A percentile compares a stretch with the other conserved stretches of the same genome.
Conservation (phyloP, 2,797 vertebrate genomes). For the Macropus fuliginosus region DNA sequence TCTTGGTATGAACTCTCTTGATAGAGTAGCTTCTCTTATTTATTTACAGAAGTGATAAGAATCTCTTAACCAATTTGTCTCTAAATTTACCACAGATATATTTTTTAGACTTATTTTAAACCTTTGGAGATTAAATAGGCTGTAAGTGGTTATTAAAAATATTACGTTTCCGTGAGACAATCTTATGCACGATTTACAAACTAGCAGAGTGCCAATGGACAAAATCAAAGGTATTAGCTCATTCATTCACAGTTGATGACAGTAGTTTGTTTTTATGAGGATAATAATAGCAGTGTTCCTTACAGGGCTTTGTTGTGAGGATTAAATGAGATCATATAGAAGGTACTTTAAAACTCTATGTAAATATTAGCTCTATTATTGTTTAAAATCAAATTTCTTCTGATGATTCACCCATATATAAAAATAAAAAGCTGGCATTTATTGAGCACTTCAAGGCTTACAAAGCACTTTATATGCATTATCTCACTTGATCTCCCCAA, state of each 20-base stretch:
- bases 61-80: background rate
- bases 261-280: background rate
- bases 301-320: background rate
- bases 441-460: background rate
- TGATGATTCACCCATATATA: background rate
- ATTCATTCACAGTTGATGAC: background rate
- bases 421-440: background rate
- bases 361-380: background rate
- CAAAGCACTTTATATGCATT: background rate
- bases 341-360: background rate
- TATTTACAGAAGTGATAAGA: background rate
- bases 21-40: background rate
- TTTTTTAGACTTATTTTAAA: background rate
- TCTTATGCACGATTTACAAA: slow-evolving; percentile 18
- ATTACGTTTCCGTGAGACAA: background rate
- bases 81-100: slow-evolving; percentile 11
- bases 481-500: background rate
- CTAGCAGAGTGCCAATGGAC: background rate
- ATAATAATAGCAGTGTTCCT: background rate
- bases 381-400: background rate
- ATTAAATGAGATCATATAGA: background rate
- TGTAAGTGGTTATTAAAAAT: slow-evolving; percentile 41
- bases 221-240: slow-evolving; percentile 26
- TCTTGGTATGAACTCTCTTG: background rate
- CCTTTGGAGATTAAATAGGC: slow-evolving; percentile 18